phyloP scores from a whole-genome alignment of 2,113 vertebrate genomes.

The Corythornis cristatus region DNA sequence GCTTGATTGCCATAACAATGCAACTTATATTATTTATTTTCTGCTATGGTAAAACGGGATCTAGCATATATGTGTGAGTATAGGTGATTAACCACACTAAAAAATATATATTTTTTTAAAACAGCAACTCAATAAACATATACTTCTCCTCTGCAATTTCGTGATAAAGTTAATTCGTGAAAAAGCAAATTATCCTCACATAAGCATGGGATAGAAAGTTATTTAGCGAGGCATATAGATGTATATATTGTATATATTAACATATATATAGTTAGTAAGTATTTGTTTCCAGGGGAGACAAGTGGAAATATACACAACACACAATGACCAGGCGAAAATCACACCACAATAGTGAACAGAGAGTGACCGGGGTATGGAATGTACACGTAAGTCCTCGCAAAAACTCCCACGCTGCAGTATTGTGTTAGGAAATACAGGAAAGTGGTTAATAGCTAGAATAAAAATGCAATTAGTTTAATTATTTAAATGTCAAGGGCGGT shows the following conservation, averaged over 20 bases:
- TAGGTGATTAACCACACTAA: background rate
- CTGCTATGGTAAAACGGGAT: conserved; percentile 36
- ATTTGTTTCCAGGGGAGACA: conserved; percentile 37
- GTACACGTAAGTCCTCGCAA: background rate
- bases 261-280: conserved; percentile 11
- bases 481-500: background rate
- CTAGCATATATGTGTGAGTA: background rate
- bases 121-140: background rate
- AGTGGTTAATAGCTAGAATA: conserved; percentile 4
- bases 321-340: conserved; percentile 32
- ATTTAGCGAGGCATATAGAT: background rate
- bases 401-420: conserved; percentile 37
- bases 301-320: background rate
- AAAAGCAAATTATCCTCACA: background rate
- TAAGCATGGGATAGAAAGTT: background rate
- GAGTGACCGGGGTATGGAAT: background rate
- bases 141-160: background rate
- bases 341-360: background rate
- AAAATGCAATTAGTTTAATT: conserved; percentile 20
- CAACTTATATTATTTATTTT: conserved; percentile 46
- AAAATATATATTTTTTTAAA: background rate
- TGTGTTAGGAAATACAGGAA: background rate
- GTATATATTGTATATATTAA: background rate
- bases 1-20: background rate
- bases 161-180: background rate